Base-by-base conservation (phyloP, 2,888 invertebrate genomes). In the Napeogenes sylphis region DNA sequence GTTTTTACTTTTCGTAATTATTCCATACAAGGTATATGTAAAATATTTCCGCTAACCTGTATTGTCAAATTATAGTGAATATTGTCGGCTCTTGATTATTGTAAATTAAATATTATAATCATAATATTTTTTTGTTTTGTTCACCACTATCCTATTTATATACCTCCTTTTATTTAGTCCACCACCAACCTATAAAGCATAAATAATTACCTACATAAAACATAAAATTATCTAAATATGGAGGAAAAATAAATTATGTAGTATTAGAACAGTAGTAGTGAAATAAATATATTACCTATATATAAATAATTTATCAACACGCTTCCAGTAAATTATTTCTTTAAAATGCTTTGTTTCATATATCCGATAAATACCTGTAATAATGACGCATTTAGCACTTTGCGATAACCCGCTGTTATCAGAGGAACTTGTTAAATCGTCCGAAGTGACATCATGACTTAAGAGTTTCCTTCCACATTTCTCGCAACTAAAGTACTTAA, bases 1-100 rank as follows among this genome's bases (percentile, higher is more conserved):
- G 85, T 88, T 87, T 89, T 88, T 80, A 79, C 81, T 84, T 85
- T 86, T 87, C 83, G 83, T 84, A 85, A 86, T 85, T 51, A 51
- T 51, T 51, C 51, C 8, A 30, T 30, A 51, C 51, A 30, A 30
- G 30, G 21, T 51, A 30, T 30, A 30, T 10, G 51, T 30, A 8
- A 30, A 21, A 12, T 51, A 30, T 51, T 51, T 51, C 21, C 4
- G 30, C 51, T 30, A 30, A 51, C 30, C 30, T 30, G 21, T 51
- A 51, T 30, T 51, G 30, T 12, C 51, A 51, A 51, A 51, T 42
- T 42, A 42, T 12, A 42, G 42, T 30, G 30, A 2, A 30, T 4
- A 4, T 21, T 21, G n/a, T 8, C 5, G 21, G 14, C 14, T 3
- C 21, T 21, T 21, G 21, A 3, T 12, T 51, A 30, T 30, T 3